Evolutionary conservation across 2,113 vertebrate genomes (phyloP), one percentile per base, ranked within the genome.

Genomic region (Hoplias malabaricus): DNA sequence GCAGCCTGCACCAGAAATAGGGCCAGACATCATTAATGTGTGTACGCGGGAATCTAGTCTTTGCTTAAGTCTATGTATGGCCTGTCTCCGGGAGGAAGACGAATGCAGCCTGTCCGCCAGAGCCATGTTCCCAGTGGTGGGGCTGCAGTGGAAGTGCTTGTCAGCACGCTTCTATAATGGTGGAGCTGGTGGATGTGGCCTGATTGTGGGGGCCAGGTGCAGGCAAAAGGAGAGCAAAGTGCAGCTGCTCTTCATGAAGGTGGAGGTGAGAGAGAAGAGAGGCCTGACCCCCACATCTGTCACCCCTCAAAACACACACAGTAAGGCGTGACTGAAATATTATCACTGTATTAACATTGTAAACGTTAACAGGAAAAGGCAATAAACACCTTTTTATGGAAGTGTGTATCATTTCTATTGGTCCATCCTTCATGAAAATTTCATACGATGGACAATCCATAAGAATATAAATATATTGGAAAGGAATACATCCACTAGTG

Each of bases 21-120:
- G 73, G 69, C 77, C 74, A 70, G 81, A 75, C 77, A 83, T 79
- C 74, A 70, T 83, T 83, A 83, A 79, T 38, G 78, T 68, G 73
- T 73, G 77, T 62, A 43, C 48, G 54, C 23, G 50, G 50, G 12
- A 5, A 23, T 19, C 73, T 38, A 65, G 38, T 61, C 78, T 77
- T 73, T 83, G 74, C 80, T 59, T 77, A 73, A 73, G 68, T 63
- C 78, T 80, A 77, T 77, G 73, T 72, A 72, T 73, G 78, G 78
- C 73, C 73, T n/a, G 72, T 80, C 78, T 83, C 73, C 69, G 59
- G 73, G 68, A 48, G 66, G 43, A 77, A 77, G 82, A 77, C 65
- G 69, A 77, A 83, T 73, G 69, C 69, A 38, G 54, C 69, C 59
- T 78, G 73, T 79, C 12, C 61, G 73, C 78, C 42, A 34, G 53